A percentile compares a stretch with the other conserved stretches of the same genome.
These are phyloP conservation scores for Turnix velox DNA, from an alignment of 2,113 vertebrate genomes.

Conservation along the genomic window DNA sequence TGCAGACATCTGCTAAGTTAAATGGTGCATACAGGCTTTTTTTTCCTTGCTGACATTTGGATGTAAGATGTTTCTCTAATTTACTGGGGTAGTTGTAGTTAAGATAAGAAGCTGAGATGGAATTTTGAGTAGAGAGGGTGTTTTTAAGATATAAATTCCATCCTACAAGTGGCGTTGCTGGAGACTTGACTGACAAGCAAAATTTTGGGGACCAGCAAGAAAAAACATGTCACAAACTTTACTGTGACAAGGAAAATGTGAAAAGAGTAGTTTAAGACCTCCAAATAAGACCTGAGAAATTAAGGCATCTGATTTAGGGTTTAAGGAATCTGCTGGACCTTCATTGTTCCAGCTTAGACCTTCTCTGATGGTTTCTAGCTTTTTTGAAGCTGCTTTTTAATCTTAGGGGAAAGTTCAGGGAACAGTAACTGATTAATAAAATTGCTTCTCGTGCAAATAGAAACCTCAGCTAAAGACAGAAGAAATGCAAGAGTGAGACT, in stretches of 20 bases:
- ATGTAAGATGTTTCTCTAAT: not conserved
- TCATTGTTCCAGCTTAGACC: not conserved
- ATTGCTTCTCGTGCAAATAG: not conserved
- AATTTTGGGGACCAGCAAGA: not conserved
- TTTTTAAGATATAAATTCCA: not conserved
- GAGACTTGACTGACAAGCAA: not conserved
- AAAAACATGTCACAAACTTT: not conserved
- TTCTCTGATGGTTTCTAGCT: not conserved
- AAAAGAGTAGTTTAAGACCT: not conserved
- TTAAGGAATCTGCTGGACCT: not conserved
- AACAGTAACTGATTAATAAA: conserved; percentile 42
- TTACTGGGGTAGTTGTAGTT: not conserved
- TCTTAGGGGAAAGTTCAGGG: conserved; percentile 47
- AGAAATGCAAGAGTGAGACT: not conserved
- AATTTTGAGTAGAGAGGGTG: not conserved
- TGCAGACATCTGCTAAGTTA: not conserved
- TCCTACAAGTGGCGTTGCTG: not conserved
- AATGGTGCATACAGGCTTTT: not conserved
- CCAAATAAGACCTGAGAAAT: not conserved
- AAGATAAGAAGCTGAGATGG: not conserved
- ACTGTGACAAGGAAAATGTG: not conserved
- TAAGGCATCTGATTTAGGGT: not conserved
- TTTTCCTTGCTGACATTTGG: not conserved
- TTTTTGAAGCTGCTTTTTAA: not conserved
- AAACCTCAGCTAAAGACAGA: not conserved